Conservation (phyloP, 2,888 invertebrate genomes). For the Abrostola triplasia region DNA sequence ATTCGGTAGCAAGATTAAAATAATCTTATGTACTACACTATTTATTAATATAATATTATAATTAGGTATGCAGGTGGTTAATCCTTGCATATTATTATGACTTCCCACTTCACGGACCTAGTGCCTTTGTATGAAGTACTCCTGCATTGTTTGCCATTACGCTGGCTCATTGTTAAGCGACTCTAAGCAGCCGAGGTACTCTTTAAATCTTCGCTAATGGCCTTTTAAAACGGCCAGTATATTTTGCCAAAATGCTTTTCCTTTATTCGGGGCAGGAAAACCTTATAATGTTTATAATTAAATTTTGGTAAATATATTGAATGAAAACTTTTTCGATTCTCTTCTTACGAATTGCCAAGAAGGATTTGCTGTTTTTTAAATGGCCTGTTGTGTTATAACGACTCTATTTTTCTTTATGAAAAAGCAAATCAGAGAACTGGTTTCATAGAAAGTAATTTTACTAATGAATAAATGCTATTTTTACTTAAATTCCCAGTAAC, state of each 20-base stretch:
- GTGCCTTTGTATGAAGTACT: conserved; percentile 65
- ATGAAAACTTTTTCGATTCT: conserved; percentile 35
- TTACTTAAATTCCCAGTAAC: conserved; percentile 3
- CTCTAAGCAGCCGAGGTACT: conserved; percentile 77
- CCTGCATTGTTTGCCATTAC: conserved; percentile 76
- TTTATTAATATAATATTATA: conserved; percentile 28
- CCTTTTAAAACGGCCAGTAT: conserved; percentile 81
- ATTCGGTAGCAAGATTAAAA: no score
- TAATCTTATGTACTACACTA: conserved; percentile 18
- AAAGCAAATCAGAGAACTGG: background rate
- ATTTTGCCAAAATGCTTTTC: conserved; percentile 71
- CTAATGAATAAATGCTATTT: conserved; percentile 1
- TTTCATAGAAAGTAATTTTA: background rate
- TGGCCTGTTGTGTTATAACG: background rate
- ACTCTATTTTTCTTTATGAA: background rate
- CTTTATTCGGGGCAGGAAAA: conserved; percentile 64
- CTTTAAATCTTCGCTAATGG: conserved; percentile 84
- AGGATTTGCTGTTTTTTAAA: conserved; percentile 3
- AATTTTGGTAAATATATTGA: conserved; percentile 60
- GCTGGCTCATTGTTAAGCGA: conserved; percentile 77
- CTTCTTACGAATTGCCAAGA: conserved; percentile 10
- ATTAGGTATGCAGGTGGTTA: conserved; percentile 47
- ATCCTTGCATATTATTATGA: conserved; percentile 56
- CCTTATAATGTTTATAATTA: conserved; percentile 74
- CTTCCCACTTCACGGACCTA: conserved; percentile 57